phyloP scores from a whole-genome alignment of 1,140 invertebrate species.

The Drosophila punjabiensis region DNA sequence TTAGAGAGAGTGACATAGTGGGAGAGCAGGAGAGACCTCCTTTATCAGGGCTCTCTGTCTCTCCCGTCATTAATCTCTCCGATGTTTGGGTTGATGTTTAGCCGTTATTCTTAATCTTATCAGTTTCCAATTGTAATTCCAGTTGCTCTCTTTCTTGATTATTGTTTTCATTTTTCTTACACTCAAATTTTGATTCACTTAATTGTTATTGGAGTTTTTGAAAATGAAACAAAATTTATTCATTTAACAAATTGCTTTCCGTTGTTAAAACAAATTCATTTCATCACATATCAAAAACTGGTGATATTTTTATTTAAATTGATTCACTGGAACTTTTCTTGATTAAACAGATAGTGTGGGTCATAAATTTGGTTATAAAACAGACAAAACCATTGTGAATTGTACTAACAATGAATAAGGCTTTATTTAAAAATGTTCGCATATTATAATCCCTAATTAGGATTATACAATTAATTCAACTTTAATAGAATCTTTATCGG shows the following conservation, averaged over 20 bases:
- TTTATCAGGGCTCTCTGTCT: constrained; percentile 9
- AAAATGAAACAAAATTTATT: neutral
- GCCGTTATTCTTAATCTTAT: constrained; percentile 57
- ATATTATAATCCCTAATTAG: neutral
- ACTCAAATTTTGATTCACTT: constrained; percentile 30
- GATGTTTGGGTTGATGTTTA: constrained; percentile 55
- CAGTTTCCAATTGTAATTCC: constrained; percentile 33
- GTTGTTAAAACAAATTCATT: neutral
- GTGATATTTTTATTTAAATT: neutral
- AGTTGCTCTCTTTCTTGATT: constrained; percentile 25
- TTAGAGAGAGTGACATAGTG: neutral
- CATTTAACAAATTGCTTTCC: neutral
- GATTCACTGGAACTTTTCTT: constrained; percentile 5
- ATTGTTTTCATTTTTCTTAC: constrained; percentile 26
- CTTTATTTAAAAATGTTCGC: neutral
- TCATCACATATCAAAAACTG: neutral
- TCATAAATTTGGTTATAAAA: constrained; percentile 8
- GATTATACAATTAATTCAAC: constrained; percentile 20
- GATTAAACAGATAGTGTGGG: constrained; percentile 3
- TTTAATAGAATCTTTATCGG: neutral
- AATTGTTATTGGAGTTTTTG: neutral
- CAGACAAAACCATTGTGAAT: neutral
- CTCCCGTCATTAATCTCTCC: constrained; percentile 24
- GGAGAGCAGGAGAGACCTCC: neutral
- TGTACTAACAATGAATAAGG: neutral